phyloP scores from a whole-genome alignment of 2,888 invertebrate genomes.

The Mythimna loreyi region DNA sequence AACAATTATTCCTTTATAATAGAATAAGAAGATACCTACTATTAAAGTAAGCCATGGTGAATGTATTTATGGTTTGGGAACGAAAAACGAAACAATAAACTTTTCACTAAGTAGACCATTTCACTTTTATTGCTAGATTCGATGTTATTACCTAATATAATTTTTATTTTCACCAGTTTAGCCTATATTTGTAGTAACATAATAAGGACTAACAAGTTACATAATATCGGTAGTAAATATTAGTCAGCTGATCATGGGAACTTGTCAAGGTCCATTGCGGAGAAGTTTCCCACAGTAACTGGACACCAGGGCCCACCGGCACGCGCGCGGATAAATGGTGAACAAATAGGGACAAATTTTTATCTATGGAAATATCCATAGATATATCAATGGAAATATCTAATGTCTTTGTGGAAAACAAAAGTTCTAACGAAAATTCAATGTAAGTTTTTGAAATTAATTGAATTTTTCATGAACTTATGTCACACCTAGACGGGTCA shows the following conservation, averaged over 20 bases:
- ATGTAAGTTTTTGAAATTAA: not conserved
- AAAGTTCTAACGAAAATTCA: not conserved
- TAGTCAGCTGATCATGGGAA: constrained; percentile 65
- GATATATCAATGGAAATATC: constrained; percentile 57
- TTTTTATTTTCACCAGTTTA: not conserved
- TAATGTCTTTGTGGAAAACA: not conserved
- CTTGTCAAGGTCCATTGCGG: constrained; percentile 69
- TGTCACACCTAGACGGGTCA: not conserved
- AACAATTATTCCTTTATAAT: not conserved
- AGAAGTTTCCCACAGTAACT: constrained; percentile 85
- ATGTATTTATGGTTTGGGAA: not conserved
- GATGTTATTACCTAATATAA: not conserved
- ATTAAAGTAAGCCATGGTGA: not conserved
- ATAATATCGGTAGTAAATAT: constrained; percentile 53
- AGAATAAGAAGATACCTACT: not conserved
- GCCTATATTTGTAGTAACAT: not conserved
- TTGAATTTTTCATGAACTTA: not conserved
- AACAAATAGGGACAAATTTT: constrained; percentile 68
- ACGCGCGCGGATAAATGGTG: constrained; percentile 67
- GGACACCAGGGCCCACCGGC: constrained; percentile 74
- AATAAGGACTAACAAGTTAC: constrained; percentile 28
- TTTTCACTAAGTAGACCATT: not conserved
- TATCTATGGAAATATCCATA: constrained; percentile 57
- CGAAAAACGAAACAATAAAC: not conserved
- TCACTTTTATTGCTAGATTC: not conserved